Conservation (phyloP, 2,797 vertebrate species). For the Cygnus olor region DNA sequence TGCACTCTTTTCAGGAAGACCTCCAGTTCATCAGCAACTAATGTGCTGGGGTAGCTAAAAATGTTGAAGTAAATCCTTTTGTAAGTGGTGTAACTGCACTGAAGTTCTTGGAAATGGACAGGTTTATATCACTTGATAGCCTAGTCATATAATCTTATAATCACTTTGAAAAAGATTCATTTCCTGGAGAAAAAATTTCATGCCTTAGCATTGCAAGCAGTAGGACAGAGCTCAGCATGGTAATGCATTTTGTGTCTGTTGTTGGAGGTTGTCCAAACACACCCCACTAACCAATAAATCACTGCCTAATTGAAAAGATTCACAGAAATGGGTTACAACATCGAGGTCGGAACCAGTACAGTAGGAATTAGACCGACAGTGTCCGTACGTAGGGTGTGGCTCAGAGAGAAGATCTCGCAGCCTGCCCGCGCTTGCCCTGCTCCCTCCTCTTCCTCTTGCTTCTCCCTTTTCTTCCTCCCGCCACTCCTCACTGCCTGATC, state of each 20-base stretch:
- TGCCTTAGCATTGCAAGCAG: background rate
- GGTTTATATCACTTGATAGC: slow-evolving; percentile 35
- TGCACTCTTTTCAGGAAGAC: slow-evolving; percentile 65
- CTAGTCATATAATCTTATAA: slow-evolving; percentile 43
- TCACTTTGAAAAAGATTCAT: slow-evolving; percentile 30
- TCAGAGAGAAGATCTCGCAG: slow-evolving; percentile 39
- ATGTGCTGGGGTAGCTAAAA: slow-evolving; percentile 63
- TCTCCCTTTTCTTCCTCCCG: background rate
- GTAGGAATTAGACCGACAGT: slow-evolving; percentile 60
- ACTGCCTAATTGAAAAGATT: slow-evolving; percentile 47
- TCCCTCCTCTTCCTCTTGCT: slow-evolving; percentile 19
- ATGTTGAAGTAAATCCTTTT: slow-evolving; percentile 34
- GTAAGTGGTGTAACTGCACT: background rate
- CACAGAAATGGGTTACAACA: slow-evolving; percentile 60
- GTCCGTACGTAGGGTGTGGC: slow-evolving; percentile 57
- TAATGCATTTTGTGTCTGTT: slow-evolving; percentile 6
- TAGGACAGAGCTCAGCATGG: background rate
- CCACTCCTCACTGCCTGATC: background rate
- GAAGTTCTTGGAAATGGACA: slow-evolving; percentile 1
- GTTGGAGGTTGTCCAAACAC: slow-evolving; percentile 42
- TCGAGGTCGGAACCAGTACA: slow-evolving; percentile 37
- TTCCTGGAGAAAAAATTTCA: slow-evolving; percentile 29
- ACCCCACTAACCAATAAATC: slow-evolving; percentile 49
- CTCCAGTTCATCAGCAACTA: slow-evolving; percentile 40
- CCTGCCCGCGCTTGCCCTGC: slow-evolving; percentile 64